Percentiles rank a stretch among this genome's conserved stretches.
phyloP scores from a whole-genome alignment of 2,888 invertebrate species.

The Vannuccia rotundouncinata region DNA sequence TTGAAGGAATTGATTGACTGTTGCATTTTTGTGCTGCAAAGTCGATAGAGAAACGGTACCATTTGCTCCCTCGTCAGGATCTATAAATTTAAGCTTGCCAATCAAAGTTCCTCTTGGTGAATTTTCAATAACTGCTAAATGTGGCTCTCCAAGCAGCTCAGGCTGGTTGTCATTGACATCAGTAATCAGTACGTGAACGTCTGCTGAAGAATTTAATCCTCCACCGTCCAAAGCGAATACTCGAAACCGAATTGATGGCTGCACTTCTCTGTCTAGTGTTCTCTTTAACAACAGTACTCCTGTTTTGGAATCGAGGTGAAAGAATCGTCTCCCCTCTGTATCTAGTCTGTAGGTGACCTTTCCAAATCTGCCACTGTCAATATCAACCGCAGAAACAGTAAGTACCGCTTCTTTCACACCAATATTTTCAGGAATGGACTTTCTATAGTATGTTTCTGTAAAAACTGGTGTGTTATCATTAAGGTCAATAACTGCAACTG shows the following conservation, averaged over 20 bases:
- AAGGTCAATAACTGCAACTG: conserved; percentile 31
- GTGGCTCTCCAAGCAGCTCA: conserved; percentile 8
- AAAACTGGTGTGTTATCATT: conserved; percentile 37
- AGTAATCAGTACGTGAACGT: conserved; percentile 22
- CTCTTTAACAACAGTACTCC: conserved; percentile 9
- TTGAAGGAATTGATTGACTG: conserved; percentile 31
- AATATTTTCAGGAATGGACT: conserved; percentile 34
- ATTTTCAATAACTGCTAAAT: conserved; percentile 8
- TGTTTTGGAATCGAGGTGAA: conserved; percentile 3
- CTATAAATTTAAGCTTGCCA: not conserved
- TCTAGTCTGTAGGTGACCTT: conserved; percentile 34
- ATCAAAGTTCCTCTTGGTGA: conserved; percentile 24
- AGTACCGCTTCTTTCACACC: not conserved
- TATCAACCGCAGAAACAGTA: conserved; percentile 27
- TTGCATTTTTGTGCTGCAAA: conserved; percentile 8
- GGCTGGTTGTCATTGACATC: conserved; percentile 38
- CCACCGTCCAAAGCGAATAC: conserved; percentile 34
- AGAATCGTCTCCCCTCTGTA: conserved; percentile 10
- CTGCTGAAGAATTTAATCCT: conserved; percentile 28
- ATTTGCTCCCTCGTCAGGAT: conserved; percentile 11
- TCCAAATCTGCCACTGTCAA: conserved; percentile 36
- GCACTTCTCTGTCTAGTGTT: conserved; percentile 31
- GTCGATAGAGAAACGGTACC: not conserved
- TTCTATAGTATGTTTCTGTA: not conserved
- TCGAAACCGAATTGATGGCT: conserved; percentile 30